Evolutionary conservation across 2,113 vertebrate genomes (phyloP).

Genomic region (Leiothrix lutea): DNA sequence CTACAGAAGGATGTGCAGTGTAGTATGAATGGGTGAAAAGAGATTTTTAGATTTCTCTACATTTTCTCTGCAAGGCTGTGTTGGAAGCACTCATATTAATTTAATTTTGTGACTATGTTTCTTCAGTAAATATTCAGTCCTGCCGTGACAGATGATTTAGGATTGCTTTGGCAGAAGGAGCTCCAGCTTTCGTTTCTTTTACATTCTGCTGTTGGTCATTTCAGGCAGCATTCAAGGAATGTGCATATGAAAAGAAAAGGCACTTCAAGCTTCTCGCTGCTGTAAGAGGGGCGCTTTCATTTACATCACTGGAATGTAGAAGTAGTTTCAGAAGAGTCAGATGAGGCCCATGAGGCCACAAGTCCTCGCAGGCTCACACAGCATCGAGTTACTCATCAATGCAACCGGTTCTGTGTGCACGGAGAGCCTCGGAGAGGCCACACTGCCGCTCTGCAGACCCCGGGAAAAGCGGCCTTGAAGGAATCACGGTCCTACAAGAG

Average conservation of each 20-base stretch:
- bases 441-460: accelerated
- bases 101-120: not conserved
- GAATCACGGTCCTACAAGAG: not conserved
- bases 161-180: not conserved
- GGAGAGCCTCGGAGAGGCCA: not conserved
- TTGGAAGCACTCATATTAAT: not conserved
- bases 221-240: not conserved
- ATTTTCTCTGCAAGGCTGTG: not conserved
- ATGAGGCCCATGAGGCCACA: not conserved
- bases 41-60: not conserved
- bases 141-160: not conserved
- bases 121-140: slow-evolving; percentile 20
- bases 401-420: not conserved
- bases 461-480: not conserved
- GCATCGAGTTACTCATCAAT: not conserved
- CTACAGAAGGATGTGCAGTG: not conserved
- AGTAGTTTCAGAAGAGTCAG: not conserved
- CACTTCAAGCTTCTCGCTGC: not conserved
- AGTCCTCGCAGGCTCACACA: not conserved
- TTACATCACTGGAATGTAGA: slow-evolving; percentile 6
- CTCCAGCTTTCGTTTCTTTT: not conserved
- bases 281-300: not conserved
- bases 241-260: not conserved
- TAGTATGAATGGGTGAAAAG: not conserved
- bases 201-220: slow-evolving; percentile 34